phyloP scores from a whole-genome alignment of 2,113 vertebrate species.

The Gavia stellata region DNA sequence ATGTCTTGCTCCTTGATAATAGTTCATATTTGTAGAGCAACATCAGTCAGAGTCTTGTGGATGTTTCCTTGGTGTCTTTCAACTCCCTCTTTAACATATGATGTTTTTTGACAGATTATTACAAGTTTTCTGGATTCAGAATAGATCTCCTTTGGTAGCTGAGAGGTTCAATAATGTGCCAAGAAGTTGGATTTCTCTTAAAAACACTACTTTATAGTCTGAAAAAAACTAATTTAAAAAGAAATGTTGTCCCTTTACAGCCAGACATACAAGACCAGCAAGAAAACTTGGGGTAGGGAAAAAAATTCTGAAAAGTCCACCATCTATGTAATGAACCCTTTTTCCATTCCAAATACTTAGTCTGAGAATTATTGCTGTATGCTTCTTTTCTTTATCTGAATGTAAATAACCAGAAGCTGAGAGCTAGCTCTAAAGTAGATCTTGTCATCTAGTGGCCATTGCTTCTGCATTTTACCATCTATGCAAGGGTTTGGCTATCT shows the following conservation, averaged over 20 bases:
- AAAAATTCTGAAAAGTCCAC: neutral
- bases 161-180: neutral
- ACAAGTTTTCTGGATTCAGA: neutral
- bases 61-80: neutral
- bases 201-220: neutral
- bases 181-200: neutral
- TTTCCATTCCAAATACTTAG: neutral
- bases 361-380: neutral
- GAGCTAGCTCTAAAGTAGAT: neutral
- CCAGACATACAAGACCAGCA: neutral
- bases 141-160: neutral
- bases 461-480: neutral
- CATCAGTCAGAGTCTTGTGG: neutral
- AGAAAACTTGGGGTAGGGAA: neutral
- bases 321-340: neutral
- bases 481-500: accelerated
- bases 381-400: neutral
- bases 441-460: neutral
- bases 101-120: neutral
- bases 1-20: neutral
- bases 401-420: accelerated
- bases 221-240: neutral
- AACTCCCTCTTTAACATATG: neutral
- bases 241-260: neutral
- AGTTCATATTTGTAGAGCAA: neutral